phyloP scores from a whole-genome alignment of 2,797 vertebrate genomes.

The Nasua narica region DNA sequence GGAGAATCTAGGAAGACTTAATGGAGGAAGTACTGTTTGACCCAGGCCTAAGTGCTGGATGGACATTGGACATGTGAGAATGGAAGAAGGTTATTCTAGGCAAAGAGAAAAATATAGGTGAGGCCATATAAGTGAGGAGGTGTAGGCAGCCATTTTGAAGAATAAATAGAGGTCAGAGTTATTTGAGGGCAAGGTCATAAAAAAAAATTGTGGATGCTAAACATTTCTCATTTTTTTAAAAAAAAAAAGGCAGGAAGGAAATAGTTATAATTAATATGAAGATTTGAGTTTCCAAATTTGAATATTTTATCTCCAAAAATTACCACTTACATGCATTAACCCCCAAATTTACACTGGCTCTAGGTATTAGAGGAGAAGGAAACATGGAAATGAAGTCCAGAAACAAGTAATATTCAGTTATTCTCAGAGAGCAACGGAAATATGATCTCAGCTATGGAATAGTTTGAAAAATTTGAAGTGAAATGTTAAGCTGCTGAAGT shows the following conservation, averaged over 20 bases:
- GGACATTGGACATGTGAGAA: neutral
- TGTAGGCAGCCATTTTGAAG: neutral
- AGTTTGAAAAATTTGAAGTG: neutral
- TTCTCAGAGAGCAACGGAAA: neutral
- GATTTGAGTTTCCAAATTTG: conserved; percentile 12
- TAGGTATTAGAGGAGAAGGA: neutral
- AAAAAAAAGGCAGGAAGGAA: neutral
- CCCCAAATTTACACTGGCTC: neutral
- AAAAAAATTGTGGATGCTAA: neutral
- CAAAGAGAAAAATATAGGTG: neutral
- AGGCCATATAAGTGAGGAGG: neutral
- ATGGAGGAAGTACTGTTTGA: neutral
- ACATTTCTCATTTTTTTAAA: neutral
- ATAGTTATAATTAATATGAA: conserved; percentile 18
- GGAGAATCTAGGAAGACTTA: neutral
- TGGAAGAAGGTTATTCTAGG: neutral
- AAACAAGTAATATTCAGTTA: conserved; percentile 12
- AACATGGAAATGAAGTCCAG: neutral
- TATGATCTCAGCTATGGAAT: neutral
- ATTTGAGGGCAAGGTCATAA: neutral
- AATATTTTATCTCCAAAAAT: neutral
- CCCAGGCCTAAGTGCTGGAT: neutral
- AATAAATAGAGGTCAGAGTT: neutral
- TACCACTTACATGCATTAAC: neutral
- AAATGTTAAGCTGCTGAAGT: neutral